Evolutionary conservation across 2,888 invertebrate species (phyloP), one percentile per base, ranked within the genome.

Genomic region (Ormyrus thymus): DNA sequence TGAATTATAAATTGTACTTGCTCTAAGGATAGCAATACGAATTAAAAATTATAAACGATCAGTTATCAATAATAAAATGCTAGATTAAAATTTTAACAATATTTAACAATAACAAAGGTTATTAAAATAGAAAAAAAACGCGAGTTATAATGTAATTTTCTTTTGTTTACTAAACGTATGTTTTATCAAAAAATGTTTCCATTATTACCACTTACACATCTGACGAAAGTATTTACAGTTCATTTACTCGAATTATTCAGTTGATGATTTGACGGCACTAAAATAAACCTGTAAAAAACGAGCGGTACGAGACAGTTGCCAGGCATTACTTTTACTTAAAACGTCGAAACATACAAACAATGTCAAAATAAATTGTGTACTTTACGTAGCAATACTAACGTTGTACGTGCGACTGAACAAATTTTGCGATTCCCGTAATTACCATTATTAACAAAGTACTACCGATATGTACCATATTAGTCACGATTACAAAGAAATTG

Each of bases 71-170:
- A 51, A 10, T 58, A 45, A 53, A 68, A n/a, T 53, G 29, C 29
- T 29, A 29, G 29, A 29, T 45, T 8, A 84, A 84, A 85, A 51
- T 58, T 62, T 11, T 62, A 29, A 66, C 11, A 71, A 72, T 29
- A 29, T 29, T 29, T 29, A 29, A 29, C 29, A 29, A 29, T 29
- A 29, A 29, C 29, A 29, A 29, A 29, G 4, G 29, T 29, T 29
- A 29, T 29, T 29, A 29, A 29, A 29, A 29, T 29, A 4, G 0
- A 29, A 29, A 29, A 29, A 29, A 3, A 29, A 29, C 29, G 29
- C 29, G 4, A 29, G 29, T 29, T 29, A 29, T 4, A 29, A 3
- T 29, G 0, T 29, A 29, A 29, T 29, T 29, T 29, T 29, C 4
- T 29, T 29, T 29, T 29, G 0, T 29, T 29, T 29, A 29, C 29